Conservation (phyloP, 1,140 invertebrate species). For the Plectrocnemia conspersa region DNA sequence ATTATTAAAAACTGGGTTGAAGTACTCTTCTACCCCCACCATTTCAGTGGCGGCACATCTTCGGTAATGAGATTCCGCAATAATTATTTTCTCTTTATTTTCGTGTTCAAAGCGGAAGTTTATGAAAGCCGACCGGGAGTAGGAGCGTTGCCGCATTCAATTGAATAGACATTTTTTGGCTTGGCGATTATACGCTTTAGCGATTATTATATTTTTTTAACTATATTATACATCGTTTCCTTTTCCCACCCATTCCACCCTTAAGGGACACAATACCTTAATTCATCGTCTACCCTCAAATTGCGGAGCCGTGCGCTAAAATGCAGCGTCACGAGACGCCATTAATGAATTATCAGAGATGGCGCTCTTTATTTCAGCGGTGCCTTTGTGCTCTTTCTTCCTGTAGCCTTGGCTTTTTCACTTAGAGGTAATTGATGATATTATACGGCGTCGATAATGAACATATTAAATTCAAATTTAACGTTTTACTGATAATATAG, state of each 20-base stretch:
- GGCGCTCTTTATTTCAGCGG: too few species aligned
- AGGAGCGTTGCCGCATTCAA: slow-evolving; percentile 11
- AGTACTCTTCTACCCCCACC: slow-evolving; percentile 1
- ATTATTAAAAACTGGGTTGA: slow-evolving; percentile 11
- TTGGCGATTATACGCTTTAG: slow-evolving; percentile 20
- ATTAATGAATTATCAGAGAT: slow-evolving; percentile 1
- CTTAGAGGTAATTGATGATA: too few species aligned
- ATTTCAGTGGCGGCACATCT: background rate
- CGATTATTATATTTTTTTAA: slow-evolving; percentile 2
- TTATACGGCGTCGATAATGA: too few species aligned
- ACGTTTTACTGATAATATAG: too few species aligned
- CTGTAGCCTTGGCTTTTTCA: too few species aligned
- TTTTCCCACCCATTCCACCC: background rate
- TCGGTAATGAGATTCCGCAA: slow-evolving; percentile 24
- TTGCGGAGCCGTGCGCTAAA: slow-evolving; percentile 4
- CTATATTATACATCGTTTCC: background rate
- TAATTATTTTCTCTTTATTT: slow-evolving; percentile 27
- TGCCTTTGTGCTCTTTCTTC: too few species aligned
- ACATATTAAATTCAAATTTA: too few species aligned
- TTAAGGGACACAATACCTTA: slow-evolving; percentile 6
- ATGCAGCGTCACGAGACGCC: slow-evolving; percentile 3
- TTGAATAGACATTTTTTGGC: slow-evolving; percentile 24
- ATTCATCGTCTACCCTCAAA: slow-evolving; percentile 6
- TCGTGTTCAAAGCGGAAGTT: slow-evolving; percentile 22
- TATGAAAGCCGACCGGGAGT: slow-evolving; percentile 19